Evolutionary conservation across 2,888 invertebrate genomes (phyloP).

Genomic region (Hofmannophila pseudospretella): DNA sequence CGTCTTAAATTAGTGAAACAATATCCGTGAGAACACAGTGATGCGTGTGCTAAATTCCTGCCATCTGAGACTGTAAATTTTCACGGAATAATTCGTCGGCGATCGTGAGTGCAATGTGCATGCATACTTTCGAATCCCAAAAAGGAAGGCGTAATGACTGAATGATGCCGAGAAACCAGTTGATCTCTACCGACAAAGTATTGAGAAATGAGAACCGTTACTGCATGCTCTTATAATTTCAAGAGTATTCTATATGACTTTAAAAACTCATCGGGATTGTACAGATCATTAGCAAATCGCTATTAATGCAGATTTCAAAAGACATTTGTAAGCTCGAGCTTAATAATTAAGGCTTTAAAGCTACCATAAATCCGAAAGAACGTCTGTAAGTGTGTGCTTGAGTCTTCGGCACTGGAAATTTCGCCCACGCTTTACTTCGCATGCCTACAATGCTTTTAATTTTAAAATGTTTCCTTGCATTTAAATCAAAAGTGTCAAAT

Average conservation of each 20-base stretch:
- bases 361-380: conserved; percentile 30
- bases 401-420: conserved; percentile 32
- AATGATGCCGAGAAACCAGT: conserved; percentile 20
- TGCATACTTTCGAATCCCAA: conserved; percentile 37
- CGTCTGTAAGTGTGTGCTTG: conserved; percentile 16
- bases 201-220: conserved; percentile 1
- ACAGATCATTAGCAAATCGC: background rate
- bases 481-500: conserved; percentile 20
- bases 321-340: background rate
- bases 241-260: background rate
- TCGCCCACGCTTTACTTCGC: conserved; percentile 47
- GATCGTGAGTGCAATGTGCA: conserved; percentile 26
- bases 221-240: conserved; percentile 1
- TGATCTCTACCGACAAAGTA: conserved; percentile 2
- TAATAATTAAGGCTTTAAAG: conserved; percentile 12
- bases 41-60: conserved; percentile 30
- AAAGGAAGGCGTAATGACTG: conserved; percentile 35
- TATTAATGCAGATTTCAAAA: background rate
- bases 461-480: conserved; percentile 33
- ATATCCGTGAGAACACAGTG: conserved; percentile 29
- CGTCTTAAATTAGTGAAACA: too few relatives aligned
- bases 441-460: conserved; percentile 33
- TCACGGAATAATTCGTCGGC: conserved; percentile 31
- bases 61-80: conserved; percentile 32
- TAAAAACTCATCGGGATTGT: background rate